Base-by-base conservation (phyloP, 2,888 invertebrate species). In the Orthonevra nobilis region DNA sequence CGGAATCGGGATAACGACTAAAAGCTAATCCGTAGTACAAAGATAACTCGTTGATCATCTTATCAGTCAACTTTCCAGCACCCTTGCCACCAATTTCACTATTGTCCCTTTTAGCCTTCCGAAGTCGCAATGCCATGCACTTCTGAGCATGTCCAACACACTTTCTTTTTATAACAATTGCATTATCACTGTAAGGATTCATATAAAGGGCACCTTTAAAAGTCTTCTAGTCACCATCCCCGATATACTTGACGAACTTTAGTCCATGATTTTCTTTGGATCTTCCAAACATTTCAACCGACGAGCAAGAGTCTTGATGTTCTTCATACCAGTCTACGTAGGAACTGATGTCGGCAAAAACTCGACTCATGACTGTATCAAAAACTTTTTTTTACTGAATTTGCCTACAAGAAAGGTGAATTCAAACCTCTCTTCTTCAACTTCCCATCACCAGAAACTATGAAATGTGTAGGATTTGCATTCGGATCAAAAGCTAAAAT, bases 181-280 rank as follows among this genome's bases (percentile, higher is more conserved):
- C n/a, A n/a, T n/a, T n/a, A 48, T 50, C 12, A 10, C 34, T 34
- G 87, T 12, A 88, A 86, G 0, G 91, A 90, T 30, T 23, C 5
- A 56, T 38, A 38, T 38, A 20, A 2, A 36, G 40, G 14, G 20
- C 23, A 38, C 56, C 56, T 23, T 56, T 56, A 36, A 56, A 36
- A 2, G 38, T 36, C 10, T 56, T 56, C 7, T 14, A 38, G 14
- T 56, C 38, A 38, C 56, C 56, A 20, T 56, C 56, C 23, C 56
- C 38, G n/a, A 26, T 26, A 6, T 26, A 26, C 6, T 26, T 26
- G 3, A 26, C 26, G 6, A 26, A 26, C n/a, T n/a, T n/a, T n/a
- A n/a, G n/a, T n/a, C n/a, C n/a, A n/a, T n/a, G n/a, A n/a, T n/a
- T n/a, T n/a, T n/a, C n/a, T n/a, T n/a, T n/a, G n/a, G n/a, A n/a